Evolutionary conservation across 1,140 invertebrate genomes (phyloP).

Genomic region (Oppia nitens): DNA sequence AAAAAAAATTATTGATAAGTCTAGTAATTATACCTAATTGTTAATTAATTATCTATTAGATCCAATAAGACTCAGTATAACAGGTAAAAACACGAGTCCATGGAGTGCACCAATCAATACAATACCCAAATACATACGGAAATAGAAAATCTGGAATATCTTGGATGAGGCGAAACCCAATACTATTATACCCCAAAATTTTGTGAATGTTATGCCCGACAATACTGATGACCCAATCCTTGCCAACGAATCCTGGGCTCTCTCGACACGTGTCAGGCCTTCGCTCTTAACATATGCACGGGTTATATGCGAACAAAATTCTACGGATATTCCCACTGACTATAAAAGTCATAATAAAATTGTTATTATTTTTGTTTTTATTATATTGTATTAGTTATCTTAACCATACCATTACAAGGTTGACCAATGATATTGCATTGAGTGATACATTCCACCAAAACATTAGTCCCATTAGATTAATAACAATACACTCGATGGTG

Average conservation of each 20-base stretch:
- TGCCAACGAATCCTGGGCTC: slow-evolving; percentile 50
- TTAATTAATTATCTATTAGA: too few species aligned
- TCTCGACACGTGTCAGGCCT: slow-evolving; percentile 38
- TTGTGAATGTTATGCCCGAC: slow-evolving; percentile 83
- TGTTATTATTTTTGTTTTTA: slow-evolving; percentile 1
- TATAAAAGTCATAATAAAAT: slow-evolving; percentile 30
- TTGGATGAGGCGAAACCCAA: slow-evolving; percentile 82
- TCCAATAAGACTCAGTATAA: slow-evolving; percentile 75
- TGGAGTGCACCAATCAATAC: slow-evolving; percentile 73
- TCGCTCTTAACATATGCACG: slow-evolving; percentile 53
- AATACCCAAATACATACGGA: slow-evolving; percentile 84
- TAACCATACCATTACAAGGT: slow-evolving; percentile 73
- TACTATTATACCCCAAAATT: slow-evolving; percentile 75
- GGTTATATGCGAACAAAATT: slow-evolving; percentile 81
- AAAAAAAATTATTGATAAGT: too few species aligned
- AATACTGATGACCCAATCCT: slow-evolving; percentile 74
- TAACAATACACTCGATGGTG: slow-evolving; percentile 57
- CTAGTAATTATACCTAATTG: too few species aligned
- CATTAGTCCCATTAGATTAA: slow-evolving; percentile 74
- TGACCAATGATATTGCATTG: slow-evolving; percentile 84
- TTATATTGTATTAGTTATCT: too few species aligned
- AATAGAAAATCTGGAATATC: slow-evolving; percentile 85
- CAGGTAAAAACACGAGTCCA: slow-evolving; percentile 74
- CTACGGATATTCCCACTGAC: slow-evolving; percentile 78
- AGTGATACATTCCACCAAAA: slow-evolving; percentile 70